Percentiles rank a stretch among this genome's conserved stretches.
These are phyloP conservation scores for Cavia porcellus DNA, from an alignment of 2,113 vertebrate genomes.

Conservation along the genomic window DNA sequence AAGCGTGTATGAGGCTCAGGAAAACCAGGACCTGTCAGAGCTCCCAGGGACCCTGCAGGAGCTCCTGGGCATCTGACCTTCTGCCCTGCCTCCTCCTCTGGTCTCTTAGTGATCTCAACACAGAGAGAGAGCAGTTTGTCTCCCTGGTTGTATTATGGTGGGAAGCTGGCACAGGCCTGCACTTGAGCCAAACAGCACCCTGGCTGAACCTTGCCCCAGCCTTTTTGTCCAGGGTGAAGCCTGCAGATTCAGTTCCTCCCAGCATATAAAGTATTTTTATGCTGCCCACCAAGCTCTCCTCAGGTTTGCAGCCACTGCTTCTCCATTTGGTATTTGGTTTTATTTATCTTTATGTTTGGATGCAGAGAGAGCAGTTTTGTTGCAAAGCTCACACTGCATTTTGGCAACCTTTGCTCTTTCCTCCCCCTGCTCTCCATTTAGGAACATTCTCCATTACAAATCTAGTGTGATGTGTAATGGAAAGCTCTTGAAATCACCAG, in stretches of 20 bases:
- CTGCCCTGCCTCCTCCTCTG: not conserved
- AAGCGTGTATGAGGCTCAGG: not conserved
- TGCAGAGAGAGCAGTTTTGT: conserved; percentile 65
- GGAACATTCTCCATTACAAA: conserved; percentile 47
- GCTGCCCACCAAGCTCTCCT: conserved; percentile 73
- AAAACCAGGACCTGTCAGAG: not conserved
- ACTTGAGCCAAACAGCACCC: not conserved
- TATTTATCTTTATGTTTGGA: conserved; percentile 71
- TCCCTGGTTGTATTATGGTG: too few species aligned
- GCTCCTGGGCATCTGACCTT: not conserved
- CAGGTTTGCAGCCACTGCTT: conserved; percentile 73
- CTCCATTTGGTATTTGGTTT: conserved; percentile 63
- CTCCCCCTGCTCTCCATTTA: conserved; percentile 22
- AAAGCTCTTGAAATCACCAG: not conserved
- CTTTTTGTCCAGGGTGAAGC: conserved; percentile 10
- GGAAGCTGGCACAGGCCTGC: not conserved
- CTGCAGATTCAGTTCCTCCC: conserved; percentile 26
- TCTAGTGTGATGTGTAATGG: not conserved
- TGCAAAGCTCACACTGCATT: conserved; percentile 49
- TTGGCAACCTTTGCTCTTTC: conserved; percentile 22
- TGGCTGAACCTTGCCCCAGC: not conserved
- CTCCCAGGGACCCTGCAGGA: not conserved
- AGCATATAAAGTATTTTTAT: conserved; percentile 76
- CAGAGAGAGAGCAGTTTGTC: not conserved
- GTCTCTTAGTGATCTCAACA: not conserved